Base-by-base conservation (phyloP, 2,113 vertebrate genomes). In the Entelurus aequoreus region DNA sequence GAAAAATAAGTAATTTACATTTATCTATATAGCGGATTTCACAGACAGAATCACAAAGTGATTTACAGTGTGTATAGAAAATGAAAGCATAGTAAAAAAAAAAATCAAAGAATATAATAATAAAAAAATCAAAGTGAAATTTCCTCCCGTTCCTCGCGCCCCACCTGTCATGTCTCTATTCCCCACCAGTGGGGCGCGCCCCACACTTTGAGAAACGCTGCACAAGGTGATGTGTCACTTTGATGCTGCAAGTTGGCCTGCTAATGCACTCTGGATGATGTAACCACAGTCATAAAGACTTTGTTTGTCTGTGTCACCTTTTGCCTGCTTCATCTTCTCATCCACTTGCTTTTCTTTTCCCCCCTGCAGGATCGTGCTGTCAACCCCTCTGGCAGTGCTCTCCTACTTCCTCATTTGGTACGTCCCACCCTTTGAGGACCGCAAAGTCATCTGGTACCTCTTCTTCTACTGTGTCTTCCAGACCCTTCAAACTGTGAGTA, bases 381-480 rank as follows among this genome's bases (percentile, higher is more conserved):
- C 97, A 1, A 97, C 95, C 0, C 95, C 96, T 0, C 84, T 97
- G 3, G 96, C 94, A 1, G 89, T 98, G 46, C 68, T 91, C 15
- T 84, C 91, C 67, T 99, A 99, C 78, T 92, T 95, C 78, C 91
- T 98, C 74, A 92, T 98, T 70, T 99, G 96, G 96, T 96, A 92
- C 4, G 95, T 98, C 71, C 97, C 97, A 0, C 90, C 92, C 68
- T 88, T 96, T 68, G 90, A 92, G 47, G 60, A 80, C 0, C 89
- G 90, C 48, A 93, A 93, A 80, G 72, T 93, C 72, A 60, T 94
- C 77, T 99, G 95, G 95, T 98, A 97, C 79, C 91, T 99, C 4
- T 49, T 97, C 76, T 98, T 97, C 91, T 99, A 99, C 87, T 99
- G 97, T 88, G 55, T 91, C 74, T 99, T 99, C 90, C 94, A 99